Conservation (phyloP, 2,113 vertebrate genomes). For the Toxotes jaculatrix region DNA sequence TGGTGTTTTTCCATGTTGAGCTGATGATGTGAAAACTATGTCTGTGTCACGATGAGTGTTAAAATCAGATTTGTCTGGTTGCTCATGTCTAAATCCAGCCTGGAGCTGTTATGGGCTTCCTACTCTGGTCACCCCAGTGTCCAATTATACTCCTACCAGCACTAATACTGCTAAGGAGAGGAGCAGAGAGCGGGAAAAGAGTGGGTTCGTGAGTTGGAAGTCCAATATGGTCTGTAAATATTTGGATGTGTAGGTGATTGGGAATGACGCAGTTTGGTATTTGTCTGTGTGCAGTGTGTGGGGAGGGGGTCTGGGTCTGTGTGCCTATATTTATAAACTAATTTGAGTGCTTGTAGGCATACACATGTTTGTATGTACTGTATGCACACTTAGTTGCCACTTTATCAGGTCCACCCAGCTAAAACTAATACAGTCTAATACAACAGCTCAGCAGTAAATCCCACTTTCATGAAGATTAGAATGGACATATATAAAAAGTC, state of each 20-base stretch:
- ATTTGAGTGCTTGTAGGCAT: neutral
- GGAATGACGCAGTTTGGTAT: constrained; percentile 14
- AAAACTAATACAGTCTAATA: neutral
- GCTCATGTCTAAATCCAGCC: constrained; percentile 52
- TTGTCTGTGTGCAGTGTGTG: neutral
- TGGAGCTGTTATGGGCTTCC: constrained; percentile 46
- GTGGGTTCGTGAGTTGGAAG: constrained; percentile 25
- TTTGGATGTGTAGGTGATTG: constrained; percentile 8
- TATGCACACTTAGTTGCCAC: neutral
- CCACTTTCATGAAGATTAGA: neutral
- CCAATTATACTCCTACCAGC: constrained; percentile 57
- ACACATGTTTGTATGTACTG: neutral
- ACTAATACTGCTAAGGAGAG: constrained; percentile 27
- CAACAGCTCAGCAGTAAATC: neutral
- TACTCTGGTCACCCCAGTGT: constrained; percentile 39
- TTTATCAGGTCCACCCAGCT: neutral
- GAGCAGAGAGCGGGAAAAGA: constrained; percentile 28
- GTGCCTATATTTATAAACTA: neutral
- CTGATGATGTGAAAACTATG: constrained; percentile 29
- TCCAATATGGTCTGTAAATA: constrained; percentile 13
- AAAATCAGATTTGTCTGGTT: constrained; percentile 59
- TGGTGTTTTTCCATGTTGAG: constrained; percentile 47
- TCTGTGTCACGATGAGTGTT: constrained; percentile 49
- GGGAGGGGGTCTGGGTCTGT: neutral
- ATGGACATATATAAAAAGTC: neutral